A percentile compares a stretch with the other conserved stretches of the same genome.
Evolutionary conservation across 2,888 invertebrate species (phyloP).

Genomic region (Geotrupes spiniger): DNA sequence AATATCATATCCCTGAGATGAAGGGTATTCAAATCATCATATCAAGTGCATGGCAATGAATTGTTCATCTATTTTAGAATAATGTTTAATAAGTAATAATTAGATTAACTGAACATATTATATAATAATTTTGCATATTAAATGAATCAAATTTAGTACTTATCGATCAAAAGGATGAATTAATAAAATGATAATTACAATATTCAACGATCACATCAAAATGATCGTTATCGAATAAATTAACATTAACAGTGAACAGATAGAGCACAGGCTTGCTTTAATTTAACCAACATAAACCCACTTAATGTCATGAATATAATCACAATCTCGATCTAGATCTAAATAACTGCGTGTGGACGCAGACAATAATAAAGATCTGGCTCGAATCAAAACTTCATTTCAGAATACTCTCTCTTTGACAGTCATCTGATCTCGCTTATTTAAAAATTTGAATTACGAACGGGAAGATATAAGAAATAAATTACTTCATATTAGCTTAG

Average conservation of each 20-base stretch:
- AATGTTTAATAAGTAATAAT: too few relatives aligned
- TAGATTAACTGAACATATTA: too few relatives aligned
- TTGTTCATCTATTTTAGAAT: too few relatives aligned
- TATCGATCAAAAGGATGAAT: background rate
- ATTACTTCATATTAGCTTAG: too few relatives aligned
- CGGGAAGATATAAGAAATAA: background rate
- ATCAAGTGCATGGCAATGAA: too few relatives aligned
- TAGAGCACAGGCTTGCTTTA: conserved; percentile 30
- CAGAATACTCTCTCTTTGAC: background rate
- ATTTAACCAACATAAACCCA: conserved; percentile 36
- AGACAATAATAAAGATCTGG: conserved; percentile 34
- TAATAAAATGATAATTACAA: conserved; percentile 22
- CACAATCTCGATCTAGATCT: conserved; percentile 35
- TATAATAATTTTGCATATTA: too few relatives aligned
- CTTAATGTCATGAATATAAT: conserved; percentile 38
- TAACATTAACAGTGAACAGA: conserved; percentile 24
- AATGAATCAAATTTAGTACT: too few relatives aligned
- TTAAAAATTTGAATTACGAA: conserved; percentile 8
- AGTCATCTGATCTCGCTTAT: conserved; percentile 7
- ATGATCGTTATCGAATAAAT: conserved; percentile 21
- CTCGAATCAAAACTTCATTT: conserved; percentile 12
- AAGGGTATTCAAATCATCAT: too few relatives aligned
- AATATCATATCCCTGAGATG: too few relatives aligned
- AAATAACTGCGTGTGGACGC: conserved; percentile 34
- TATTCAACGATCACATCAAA: conserved; percentile 17